Evolutionary conservation across 23 tunicate genomes (phyloP), one percentile per base, ranked within the genome.

Genomic region (Halocynthia roretzi): DNA sequence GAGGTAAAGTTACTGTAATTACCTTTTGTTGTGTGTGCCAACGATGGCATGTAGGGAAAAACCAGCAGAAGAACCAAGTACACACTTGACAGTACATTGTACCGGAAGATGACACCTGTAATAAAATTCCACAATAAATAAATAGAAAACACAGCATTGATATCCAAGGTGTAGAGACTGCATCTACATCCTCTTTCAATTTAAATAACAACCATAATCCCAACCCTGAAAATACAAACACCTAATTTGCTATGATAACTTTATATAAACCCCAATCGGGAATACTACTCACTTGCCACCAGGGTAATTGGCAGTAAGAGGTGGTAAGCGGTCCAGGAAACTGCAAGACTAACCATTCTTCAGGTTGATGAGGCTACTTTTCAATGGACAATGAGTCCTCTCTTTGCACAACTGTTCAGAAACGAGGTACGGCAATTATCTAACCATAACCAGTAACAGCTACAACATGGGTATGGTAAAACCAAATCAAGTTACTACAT

Each of bases 61-160:
- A 54, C 62, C 11, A 96, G 68, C 66, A 96, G 71, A 61, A 89
- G 82, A 9, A 89, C 51, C 44, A 82, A 63, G 80, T 96, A 96
- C 54, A 90, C 67, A 8, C 80, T 78, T 5, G 96, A 91, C 15
- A 96, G 71, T 5, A 77, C 60, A 80, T 94, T 88, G 91, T 83
- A 94, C 44, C 99, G 95, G 55, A 94, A 90, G 11, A 96, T 78
- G 11, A 86, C 83, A 80, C 96, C 99, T 89, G 81, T 22, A 85
- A 71, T 53, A 67, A 71, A 53, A 49, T 0, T 12, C 50, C 10
- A 48, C 4, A 31, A 31, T 31, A 31, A 31, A 31, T 31, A 31
- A 31, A 31, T 31, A 31, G 44, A 31, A 31, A 31, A 0, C 44
- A 31, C 44, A 31, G 44, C 44, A 1, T 31, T 31, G 2, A 31